phyloP scores from a whole-genome alignment of 2,113 vertebrate genomes.

The Pelecanus crispus region DNA sequence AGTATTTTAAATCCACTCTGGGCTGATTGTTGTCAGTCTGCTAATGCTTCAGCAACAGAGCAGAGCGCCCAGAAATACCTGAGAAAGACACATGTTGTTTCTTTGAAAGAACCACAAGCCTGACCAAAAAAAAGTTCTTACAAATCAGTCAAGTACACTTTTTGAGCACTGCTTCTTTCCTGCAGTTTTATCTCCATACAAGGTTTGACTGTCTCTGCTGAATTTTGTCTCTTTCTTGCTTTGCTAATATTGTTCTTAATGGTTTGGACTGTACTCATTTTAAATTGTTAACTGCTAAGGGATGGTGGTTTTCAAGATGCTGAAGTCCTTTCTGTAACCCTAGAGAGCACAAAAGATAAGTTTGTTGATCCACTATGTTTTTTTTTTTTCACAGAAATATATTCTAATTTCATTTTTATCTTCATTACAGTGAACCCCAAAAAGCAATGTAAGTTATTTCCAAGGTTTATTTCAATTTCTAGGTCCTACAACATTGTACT shows the following conservation, averaged over 20 bases:
- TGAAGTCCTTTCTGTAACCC: background rate
- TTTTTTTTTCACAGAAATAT: background rate
- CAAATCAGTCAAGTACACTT: background rate
- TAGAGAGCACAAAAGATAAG: background rate
- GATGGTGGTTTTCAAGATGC: background rate
- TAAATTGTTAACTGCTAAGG: background rate
- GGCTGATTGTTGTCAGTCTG: background rate
- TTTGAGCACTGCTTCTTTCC: background rate
- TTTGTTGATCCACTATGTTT: background rate
- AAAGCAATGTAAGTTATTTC: background rate
- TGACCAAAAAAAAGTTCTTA: background rate
- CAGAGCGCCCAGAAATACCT: background rate
- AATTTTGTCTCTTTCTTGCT: background rate
- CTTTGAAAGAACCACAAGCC: background rate
- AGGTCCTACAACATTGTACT: background rate
- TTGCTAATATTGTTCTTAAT: background rate
- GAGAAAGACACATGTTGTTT: background rate
- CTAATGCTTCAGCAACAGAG: background rate
- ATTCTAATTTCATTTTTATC: background rate
- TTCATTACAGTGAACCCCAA: background rate
- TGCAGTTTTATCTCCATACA: background rate
- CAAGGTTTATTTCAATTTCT: background rate
- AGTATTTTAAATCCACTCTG: background rate
- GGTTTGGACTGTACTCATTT: accelerated
- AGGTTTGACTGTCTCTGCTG: background rate